Base-by-base conservation (phyloP, 1,140 invertebrate genomes). In the Eumeta japonica region DNA sequence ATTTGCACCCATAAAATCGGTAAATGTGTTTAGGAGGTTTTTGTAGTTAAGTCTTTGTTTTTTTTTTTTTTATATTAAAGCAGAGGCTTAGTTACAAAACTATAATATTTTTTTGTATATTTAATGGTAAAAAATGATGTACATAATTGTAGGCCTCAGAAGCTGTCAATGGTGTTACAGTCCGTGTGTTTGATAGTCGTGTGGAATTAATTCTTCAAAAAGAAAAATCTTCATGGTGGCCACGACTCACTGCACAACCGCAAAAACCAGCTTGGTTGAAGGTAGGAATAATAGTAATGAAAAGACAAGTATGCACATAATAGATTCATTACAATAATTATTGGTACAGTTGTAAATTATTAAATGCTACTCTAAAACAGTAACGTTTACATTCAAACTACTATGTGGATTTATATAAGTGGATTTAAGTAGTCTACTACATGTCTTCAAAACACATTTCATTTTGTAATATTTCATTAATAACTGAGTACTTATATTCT, bases 251-350 rank as follows among this genome's bases (percentile, higher is more conserved):
- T 3, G 79, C 82, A 32, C 79, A 87, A 40, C 83, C 84, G 10
- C 83, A 86, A 51, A 95, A 94, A 61, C 88, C 89, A 2, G 81
- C 84, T 0, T 97, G 92, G 92, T 68, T 97, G 2, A 95, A 94
- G 78, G 85, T 81, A 57, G 48, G 16, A 31, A 17, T 18, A 28
- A 14, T 28, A 24, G 12, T 7, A 7, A 15, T 29, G 3, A n/a
- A n/a, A n/a, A n/a, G n/a, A n/a, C n/a, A n/a, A n/a, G n/a, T n/a
- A n/a, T 24, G 20, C 20, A 24, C 20, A 24, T 24, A 24, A 24
- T 7, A 7, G n/a, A 7, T 7, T n/a, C n/a, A n/a, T 24, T 24
- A 24, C 20, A 24, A 24, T n/a, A 7, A 24, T 24, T 24, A 24
- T 24, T 24, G n/a, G 20, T 7, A 24, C 20, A 24, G 20, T 24